phyloP scores from a whole-genome alignment of 2,888 invertebrate species.

The Gibbula magus region DNA sequence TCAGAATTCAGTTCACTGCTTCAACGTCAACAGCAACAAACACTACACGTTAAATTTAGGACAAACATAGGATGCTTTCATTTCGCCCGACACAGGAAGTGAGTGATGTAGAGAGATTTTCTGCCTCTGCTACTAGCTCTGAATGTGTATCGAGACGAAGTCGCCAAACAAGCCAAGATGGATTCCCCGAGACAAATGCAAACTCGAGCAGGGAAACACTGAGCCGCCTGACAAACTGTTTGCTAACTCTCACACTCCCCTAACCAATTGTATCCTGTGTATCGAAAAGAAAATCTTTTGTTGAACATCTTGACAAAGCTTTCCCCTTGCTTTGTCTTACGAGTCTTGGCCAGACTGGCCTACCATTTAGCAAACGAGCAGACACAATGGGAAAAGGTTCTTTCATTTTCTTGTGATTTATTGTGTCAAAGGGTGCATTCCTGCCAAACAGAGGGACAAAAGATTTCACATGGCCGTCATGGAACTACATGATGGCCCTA shows the following conservation, averaged over 20 bases:
- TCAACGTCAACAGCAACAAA: no score
- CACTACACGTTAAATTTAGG: not conserved
- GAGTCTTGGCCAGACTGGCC: no score
- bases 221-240: not conserved
- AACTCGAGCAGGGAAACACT: not conserved
- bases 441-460: no score
- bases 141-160: not conserved
- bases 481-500: no score
- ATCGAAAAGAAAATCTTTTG: not conserved
- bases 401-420: no score
- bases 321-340: not conserved
- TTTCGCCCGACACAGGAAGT: not conserved
- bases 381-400: no score
- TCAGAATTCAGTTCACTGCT: no score
- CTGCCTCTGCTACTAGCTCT: not conserved
- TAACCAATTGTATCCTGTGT: not conserved
- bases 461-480: no score
- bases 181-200: not conserved
- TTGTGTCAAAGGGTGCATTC: no score
- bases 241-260: not conserved
- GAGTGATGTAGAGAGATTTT: not conserved
- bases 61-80: not conserved
- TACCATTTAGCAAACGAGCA: no score
- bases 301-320: not conserved
- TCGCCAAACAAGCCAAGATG: not conserved